Evolutionary conservation across 2,888 invertebrate genomes (phyloP), one percentile per base, ranked within the genome.

Genomic region (Malacosoma neustria): DNA sequence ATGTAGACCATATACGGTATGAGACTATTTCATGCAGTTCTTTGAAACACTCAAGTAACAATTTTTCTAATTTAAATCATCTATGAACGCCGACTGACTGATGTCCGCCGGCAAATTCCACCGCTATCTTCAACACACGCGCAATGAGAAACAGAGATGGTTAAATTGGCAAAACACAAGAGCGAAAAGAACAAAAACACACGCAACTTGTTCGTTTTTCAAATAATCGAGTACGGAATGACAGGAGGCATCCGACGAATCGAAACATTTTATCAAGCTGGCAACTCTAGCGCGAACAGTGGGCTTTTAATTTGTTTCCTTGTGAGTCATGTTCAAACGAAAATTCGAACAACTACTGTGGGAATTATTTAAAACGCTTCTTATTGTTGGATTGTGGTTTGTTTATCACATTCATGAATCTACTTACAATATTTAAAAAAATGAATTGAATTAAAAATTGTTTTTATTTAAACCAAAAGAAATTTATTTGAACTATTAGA

Each of bases 41-140:
- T 52, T 64, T 58, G 55, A 68, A 68, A 67, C 63, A 67, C 70
- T 60, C 51, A 54, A 58, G 71, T 72, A 75, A 76, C 75, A 82
- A 84, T 84, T 80, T 79, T 79, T 80, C 72, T 71, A 77, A 80
- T 82, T 82, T 81, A 81, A 82, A 81, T 80, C 73, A 74, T 82
- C 84, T 84, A 84, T 82, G 82, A 81, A 68, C 64, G 63, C 75
- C 76, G 72, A 64, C 62, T 72, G 74, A 73, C 75, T 84, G 81
- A 82, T 82, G 79, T 80, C 72, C 74, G 80, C 81, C 84, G 85
- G 72, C 80, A 57, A 82, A 84, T 85, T 84, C 82, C 80, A 57
- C 56, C 61, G 69, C 79, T 84, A 84, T 82, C 82, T 72, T 64
- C 68, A 61, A 57, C 71, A 75, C 76, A 59, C 65, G 69, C 73